These are phyloP conservation scores for Anisognathus igniventris DNA, from an alignment of 2,797 vertebrate genomes.

Conservation along the genomic window DNA sequence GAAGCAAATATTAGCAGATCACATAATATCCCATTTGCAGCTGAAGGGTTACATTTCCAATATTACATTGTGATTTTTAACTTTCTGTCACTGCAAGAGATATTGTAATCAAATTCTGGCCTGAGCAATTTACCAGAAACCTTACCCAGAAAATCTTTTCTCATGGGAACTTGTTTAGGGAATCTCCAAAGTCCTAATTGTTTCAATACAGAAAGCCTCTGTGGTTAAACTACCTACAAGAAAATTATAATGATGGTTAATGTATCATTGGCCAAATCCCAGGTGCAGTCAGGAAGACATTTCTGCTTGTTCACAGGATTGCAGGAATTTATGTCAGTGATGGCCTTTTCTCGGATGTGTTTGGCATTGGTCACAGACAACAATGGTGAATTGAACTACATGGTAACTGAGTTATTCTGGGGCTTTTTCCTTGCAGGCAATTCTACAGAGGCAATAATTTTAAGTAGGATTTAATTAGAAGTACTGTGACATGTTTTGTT, in stretches of 20 bases:
- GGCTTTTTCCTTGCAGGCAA: slow-evolving; percentile 2
- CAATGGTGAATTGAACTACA: background rate
- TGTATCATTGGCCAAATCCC: background rate
- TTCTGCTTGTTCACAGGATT: background rate
- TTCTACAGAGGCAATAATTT: background rate
- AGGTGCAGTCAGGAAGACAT: slow-evolving; percentile 23
- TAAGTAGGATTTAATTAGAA: background rate
- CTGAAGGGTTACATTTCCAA: background rate
- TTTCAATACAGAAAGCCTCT: background rate
- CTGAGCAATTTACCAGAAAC: background rate
- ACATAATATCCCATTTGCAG: background rate
- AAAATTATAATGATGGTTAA: slow-evolving; percentile 5
- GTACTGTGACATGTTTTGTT: background rate
- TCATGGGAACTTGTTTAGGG: slow-evolving; percentile 24
- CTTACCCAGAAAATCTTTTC: background rate
- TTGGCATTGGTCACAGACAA: background rate
- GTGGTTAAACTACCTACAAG: background rate
- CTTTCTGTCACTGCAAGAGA: background rate
- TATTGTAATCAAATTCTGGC: background rate
- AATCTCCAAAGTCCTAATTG: slow-evolving; percentile 28
- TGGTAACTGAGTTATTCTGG: slow-evolving; percentile 1
- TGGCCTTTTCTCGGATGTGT: slow-evolving; percentile 25
- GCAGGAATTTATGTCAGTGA: slow-evolving; percentile 48
- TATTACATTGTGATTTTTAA: background rate
- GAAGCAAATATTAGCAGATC: background rate